These are phyloP conservation scores for Camponotus vicinus DNA, from an alignment of 1,140 invertebrate genomes.

Conservation along the genomic window DNA sequence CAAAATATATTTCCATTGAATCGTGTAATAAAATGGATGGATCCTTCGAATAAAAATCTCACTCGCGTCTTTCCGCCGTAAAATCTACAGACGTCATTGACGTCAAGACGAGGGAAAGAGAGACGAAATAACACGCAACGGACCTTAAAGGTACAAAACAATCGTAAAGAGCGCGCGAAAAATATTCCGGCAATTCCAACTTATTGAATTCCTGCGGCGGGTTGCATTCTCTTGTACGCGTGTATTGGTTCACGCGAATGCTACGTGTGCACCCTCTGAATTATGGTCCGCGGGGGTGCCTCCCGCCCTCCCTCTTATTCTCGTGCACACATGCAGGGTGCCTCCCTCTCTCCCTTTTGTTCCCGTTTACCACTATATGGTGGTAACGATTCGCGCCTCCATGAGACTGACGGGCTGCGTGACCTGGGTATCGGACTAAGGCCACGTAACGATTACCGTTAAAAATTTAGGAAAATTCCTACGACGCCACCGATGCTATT, in stretches of 20 bases:
- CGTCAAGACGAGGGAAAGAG: background rate
- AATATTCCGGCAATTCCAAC: slow-evolving; percentile 66
- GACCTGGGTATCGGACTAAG: slow-evolving; percentile 68
- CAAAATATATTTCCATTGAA: slow-evolving; percentile 8
- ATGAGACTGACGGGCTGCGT: slow-evolving; percentile 62
- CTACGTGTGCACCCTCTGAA: slow-evolving; percentile 42
- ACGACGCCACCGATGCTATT: slow-evolving; percentile 63
- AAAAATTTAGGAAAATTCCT: slow-evolving; percentile 75
- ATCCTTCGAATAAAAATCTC: background rate
- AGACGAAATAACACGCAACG: background rate
- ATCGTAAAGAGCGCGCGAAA: slow-evolving; percentile 30
- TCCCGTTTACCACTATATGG: background rate
- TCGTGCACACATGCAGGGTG: no score
- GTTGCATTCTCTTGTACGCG: slow-evolving; percentile 30
- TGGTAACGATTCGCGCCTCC: slow-evolving; percentile 13
- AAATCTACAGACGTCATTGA: background rate
- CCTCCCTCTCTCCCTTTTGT: background rate
- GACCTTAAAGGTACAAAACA: slow-evolving; percentile 25
- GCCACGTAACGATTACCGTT: slow-evolving; percentile 73
- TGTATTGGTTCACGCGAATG: slow-evolving; percentile 21
- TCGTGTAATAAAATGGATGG: background rate
- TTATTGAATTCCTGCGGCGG: slow-evolving; percentile 66
- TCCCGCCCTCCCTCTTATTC: slow-evolving; percentile 5
- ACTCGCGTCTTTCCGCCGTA: background rate
- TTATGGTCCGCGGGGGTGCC: slow-evolving; percentile 18